Evolutionary conservation across 2,113 vertebrate genomes (phyloP), one percentile per base, ranked within the genome.

Genomic region (Cebidichthys violaceus): DNA sequence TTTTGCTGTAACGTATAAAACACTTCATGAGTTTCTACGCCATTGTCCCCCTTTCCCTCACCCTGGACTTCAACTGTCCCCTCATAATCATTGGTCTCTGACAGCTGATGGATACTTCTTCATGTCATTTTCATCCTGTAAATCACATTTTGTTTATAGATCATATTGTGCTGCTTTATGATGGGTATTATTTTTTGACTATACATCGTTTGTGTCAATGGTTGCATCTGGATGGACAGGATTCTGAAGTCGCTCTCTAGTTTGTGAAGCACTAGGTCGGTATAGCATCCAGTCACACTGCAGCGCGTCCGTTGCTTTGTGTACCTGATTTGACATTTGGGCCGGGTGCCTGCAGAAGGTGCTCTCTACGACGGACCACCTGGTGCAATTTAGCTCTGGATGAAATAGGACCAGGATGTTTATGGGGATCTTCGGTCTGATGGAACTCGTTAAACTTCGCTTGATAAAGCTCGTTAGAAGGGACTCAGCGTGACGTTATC

Each of bases 391-490:
- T 22, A 7, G 61, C 45, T 54, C 9, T 20, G 31, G n/a, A 41
- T 39, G 4, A 29, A 66, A 52, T 41, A 76, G 6, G 6, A 18
- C n/a, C 4, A 8, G 52, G 43, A 33, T 37, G 59, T 59, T 59
- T 29, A 59, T 33, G 27, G 45, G 39, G 17, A 17, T 35, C 64
- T 35, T 45, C 8, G 1, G 13, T 45, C 50, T 59, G 52, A 59
- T 33, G 64, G 4, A 37, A 8, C 52, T 59, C 14, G 4, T 77
- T 54, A 73, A 35, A 35, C 72, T 11, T 18, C 39, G 52, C 52
- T 67, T 59, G 54, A 74, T 70, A 73, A 61, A 18, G 33, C 74
- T 20, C 2, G 22, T 88, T 70, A 73, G 67, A 65, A 68, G 18
- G 29, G 54, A 69, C 31, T 76, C 57, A 47, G 0, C 1, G 1